Conservation (phyloP, 1,140 invertebrate species). For the Laupala kohalensis region DNA sequence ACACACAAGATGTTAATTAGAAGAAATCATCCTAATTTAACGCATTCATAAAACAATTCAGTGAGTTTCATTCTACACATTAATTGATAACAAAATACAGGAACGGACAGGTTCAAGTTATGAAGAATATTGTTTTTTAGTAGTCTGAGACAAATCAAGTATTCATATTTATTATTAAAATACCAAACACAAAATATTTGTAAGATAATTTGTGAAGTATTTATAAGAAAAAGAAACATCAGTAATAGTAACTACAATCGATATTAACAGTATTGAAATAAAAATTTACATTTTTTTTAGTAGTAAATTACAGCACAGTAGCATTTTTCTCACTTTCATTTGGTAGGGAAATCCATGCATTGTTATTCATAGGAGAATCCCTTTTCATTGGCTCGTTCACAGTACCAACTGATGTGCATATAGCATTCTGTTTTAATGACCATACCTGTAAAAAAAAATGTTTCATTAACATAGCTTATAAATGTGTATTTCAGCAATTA, state of each 20-base stretch:
- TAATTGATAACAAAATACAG: too few species aligned
- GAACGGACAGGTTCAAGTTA: too few species aligned
- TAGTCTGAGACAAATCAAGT: too few species aligned
- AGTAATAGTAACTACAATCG: not conserved
- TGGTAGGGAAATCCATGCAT: not conserved
- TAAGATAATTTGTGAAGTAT: not conserved
- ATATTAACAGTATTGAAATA: not conserved
- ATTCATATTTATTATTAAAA: too few species aligned
- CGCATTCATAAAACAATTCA: too few species aligned
- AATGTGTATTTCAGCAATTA: not conserved
- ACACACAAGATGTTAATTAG: too few species aligned
- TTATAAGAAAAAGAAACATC: not conserved
- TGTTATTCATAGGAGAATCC: not conserved
- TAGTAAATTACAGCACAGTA: not conserved
- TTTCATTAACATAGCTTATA: constrained; percentile 10
- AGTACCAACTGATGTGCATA: not conserved
- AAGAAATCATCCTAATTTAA: too few species aligned
- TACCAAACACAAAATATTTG: not conserved
- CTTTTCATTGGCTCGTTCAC: not conserved
- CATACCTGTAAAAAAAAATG: constrained; percentile 35
- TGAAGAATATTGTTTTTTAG: too few species aligned
- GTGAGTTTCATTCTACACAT: too few species aligned
- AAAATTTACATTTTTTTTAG: not conserved
- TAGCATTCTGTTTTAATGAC: constrained; percentile 26
- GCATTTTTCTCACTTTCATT: not conserved